Percentiles rank a stretch among this genome's conserved stretches.
Conservation (phyloP, 2,888 invertebrate genomes). For the Meta bourneti region DNA sequence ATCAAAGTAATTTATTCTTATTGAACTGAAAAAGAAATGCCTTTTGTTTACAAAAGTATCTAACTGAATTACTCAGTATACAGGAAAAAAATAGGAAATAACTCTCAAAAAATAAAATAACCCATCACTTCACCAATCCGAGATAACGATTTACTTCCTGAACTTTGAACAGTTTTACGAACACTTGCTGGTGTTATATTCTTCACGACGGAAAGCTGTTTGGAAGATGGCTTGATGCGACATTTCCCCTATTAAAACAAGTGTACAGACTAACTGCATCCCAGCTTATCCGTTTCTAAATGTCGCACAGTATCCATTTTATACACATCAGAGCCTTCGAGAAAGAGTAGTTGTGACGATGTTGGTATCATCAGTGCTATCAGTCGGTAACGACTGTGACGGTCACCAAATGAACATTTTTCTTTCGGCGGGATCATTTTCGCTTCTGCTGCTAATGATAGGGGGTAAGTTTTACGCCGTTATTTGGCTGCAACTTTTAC, state of each 20-base stretch:
- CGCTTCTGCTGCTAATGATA: constrained; percentile 57
- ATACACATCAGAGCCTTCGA: constrained; percentile 14
- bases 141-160: background rate
- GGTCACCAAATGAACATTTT: constrained; percentile 49
- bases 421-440: constrained; percentile 28
- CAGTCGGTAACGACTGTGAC: constrained; percentile 43
- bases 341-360: constrained; percentile 32
- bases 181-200: background rate
- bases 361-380: constrained; percentile 51
- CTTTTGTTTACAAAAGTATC: too few species aligned
- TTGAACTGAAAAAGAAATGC: too few species aligned
- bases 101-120: background rate
- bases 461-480: constrained; percentile 54
- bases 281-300: constrained; percentile 7
- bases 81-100: background rate
- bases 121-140: background rate
- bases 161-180: background rate
- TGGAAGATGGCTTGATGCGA: background rate
- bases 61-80: too few species aligned
- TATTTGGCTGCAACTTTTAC: background rate
- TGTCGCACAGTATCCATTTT: constrained; percentile 13
- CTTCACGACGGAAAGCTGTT: background rate
- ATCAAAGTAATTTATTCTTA: too few species aligned
- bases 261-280: background rate
- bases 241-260: background rate